These are phyloP conservation scores for Cyanoramphus novaezelandiae DNA, from an alignment of 2,113 vertebrate species.

Conservation along the genomic window DNA sequence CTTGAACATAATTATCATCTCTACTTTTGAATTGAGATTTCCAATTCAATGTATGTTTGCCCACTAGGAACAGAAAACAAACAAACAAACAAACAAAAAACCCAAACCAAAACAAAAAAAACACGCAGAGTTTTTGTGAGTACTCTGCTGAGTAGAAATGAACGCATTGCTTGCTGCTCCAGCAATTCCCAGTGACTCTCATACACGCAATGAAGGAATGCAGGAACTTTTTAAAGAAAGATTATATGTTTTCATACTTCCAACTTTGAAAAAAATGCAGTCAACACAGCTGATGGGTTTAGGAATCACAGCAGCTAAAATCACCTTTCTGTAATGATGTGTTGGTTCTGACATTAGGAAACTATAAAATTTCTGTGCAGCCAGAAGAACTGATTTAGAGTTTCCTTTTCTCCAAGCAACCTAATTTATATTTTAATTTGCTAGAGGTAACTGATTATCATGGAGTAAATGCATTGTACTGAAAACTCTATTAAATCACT, in stretches of 20 bases:
- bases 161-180: background rate
- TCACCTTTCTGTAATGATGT: background rate
- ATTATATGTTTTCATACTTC: background rate
- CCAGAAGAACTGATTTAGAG: constrained; percentile 57
- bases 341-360: constrained; percentile 40
- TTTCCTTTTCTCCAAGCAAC: constrained; percentile 43
- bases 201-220: background rate
- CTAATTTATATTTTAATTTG: constrained; percentile 76
- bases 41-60: background rate
- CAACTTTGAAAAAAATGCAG: background rate
- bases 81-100: background rate
- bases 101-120: background rate
- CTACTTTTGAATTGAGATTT: background rate
- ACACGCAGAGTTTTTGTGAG: background rate
- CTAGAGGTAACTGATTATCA: constrained; percentile 71
- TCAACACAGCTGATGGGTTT: background rate
- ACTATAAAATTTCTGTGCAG: constrained; percentile 33
- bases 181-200: background rate
- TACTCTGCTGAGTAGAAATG: background rate
- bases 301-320: background rate
- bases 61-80: background rate
- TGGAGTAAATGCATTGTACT: constrained; percentile 67
- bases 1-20: background rate
- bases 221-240: background rate
- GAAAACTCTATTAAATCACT: constrained; percentile 69